Conservation (phyloP, 1,140 invertebrate genomes). For the Drosophila auraria region DNA sequence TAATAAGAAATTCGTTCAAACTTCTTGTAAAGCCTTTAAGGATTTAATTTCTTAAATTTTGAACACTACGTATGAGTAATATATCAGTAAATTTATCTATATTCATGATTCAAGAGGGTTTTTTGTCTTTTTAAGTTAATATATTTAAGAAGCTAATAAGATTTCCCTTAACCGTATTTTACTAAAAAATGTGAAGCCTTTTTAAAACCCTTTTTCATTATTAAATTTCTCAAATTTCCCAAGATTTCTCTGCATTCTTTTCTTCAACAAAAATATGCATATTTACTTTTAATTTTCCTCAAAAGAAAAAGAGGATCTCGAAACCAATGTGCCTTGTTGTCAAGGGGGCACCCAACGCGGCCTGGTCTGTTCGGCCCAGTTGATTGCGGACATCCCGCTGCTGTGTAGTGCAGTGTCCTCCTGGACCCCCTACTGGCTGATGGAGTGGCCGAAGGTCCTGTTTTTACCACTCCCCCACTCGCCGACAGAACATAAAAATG, state of each 20-base stretch:
- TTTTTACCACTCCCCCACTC: constrained; percentile 3
- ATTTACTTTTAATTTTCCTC: neutral
- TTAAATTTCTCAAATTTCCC: too few relatives aligned
- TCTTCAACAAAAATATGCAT: neutral
- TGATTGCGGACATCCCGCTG: constrained; percentile 39
- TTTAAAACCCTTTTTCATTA: too few relatives aligned
- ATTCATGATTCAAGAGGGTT: too few relatives aligned
- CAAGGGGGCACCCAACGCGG: neutral
- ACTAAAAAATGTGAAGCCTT: too few relatives aligned
- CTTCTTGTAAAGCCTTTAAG: too few relatives aligned
- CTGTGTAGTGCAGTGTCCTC: constrained; percentile 51
- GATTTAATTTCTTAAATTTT: too few relatives aligned
- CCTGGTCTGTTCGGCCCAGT: constrained; percentile 27
- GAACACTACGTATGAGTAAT: too few relatives aligned
- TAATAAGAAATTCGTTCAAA: too few relatives aligned
- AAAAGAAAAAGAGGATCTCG: neutral
- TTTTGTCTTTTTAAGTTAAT: too few relatives aligned
- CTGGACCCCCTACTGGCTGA: constrained; percentile 35
- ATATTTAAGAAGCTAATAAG: too few relatives aligned
- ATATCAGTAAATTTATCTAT: too few relatives aligned
- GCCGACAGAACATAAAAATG: constrained; percentile 74
- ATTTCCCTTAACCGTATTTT: too few relatives aligned
- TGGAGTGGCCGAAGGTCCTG: constrained; percentile 52
- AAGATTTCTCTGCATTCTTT: neutral
- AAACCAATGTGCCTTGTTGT: constrained; percentile 3